Evolutionary conservation across 1,140 invertebrate species (phyloP).

Genomic region (Cydia amplana): DNA sequence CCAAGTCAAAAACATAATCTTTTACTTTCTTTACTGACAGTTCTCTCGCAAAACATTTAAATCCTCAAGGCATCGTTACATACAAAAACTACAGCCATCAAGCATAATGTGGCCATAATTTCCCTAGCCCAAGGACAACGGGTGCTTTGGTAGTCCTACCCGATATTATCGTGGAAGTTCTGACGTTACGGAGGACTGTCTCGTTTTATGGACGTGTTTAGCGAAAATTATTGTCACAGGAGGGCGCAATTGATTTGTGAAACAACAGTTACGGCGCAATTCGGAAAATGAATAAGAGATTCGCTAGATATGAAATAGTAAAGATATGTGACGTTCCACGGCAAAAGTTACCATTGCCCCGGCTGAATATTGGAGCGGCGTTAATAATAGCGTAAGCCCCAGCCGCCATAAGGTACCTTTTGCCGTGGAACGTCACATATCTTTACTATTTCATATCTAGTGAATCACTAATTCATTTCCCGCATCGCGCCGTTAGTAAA

Average conservation of each 20-base stretch:
- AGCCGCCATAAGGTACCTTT: too few species aligned
- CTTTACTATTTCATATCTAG: too few species aligned
- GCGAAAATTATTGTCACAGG: slow-evolving; percentile 53
- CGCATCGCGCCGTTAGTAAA: too few species aligned
- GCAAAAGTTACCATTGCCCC: too few species aligned
- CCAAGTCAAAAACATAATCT: background rate
- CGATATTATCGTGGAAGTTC: slow-evolving; percentile 54
- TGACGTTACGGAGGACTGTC: slow-evolving; percentile 56
- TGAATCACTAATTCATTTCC: too few species aligned
- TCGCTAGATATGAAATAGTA: too few species aligned
- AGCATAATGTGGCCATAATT: slow-evolving; percentile 53
- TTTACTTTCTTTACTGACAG: background rate
- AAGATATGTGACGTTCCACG: too few species aligned
- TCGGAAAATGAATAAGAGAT: too few species aligned
- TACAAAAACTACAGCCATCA: slow-evolving; percentile 49
- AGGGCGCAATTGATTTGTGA: slow-evolving; percentile 24
- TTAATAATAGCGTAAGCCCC: too few species aligned
- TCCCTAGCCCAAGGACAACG: slow-evolving; percentile 44
- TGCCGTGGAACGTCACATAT: too few species aligned
- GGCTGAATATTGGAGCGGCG: too few species aligned
- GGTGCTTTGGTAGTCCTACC: slow-evolving; percentile 43
- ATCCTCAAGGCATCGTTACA: slow-evolving; percentile 36
- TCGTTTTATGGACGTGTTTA: slow-evolving; percentile 55
- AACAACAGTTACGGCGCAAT: too few species aligned
- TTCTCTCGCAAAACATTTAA: slow-evolving; percentile 11